phyloP scores from a whole-genome alignment of 2,888 invertebrate genomes.

The Lasioglossum leucozonium region DNA sequence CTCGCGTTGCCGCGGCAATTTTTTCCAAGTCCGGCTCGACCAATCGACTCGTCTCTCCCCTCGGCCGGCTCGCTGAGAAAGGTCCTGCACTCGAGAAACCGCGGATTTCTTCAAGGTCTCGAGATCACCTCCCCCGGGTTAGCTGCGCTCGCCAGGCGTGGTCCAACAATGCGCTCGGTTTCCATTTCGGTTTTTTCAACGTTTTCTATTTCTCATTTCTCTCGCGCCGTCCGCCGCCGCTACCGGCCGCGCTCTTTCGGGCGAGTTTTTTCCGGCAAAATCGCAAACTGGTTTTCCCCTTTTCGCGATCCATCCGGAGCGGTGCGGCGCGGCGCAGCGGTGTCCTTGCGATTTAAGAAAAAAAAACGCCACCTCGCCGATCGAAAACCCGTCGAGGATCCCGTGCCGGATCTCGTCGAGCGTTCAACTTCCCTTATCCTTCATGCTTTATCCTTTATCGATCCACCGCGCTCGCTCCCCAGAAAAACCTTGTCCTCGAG shows the following conservation, averaged over 20 bases:
- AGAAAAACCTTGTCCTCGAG: slow-evolving; percentile 5
- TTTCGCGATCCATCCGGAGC: not conserved
- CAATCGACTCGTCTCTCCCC: slow-evolving; percentile 63
- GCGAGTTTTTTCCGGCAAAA: slow-evolving; percentile 6
- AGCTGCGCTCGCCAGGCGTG: slow-evolving; percentile 14
- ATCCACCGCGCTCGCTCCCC: not conserved
- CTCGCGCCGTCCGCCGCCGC: not conserved
- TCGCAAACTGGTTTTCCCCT: slow-evolving; percentile 44
- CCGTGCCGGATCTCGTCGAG: not conserved
- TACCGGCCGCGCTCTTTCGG: not conserved
- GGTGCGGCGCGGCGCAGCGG: not conserved
- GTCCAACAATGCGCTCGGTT: slow-evolving; percentile 32
- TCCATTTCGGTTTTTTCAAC: slow-evolving; percentile 24
- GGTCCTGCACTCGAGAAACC: slow-evolving; percentile 51
- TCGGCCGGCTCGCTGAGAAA: slow-evolving; percentile 53
- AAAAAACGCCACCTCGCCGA: not conserved
- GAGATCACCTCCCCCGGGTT: not conserved
- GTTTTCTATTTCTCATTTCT: not conserved
- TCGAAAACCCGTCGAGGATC: not conserved
- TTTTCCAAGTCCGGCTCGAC: slow-evolving; percentile 46
- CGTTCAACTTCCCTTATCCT: slow-evolving; percentile 6
- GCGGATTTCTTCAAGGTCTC: slow-evolving; percentile 40
- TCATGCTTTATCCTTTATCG: not conserved
- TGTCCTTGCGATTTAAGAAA: slow-evolving; percentile 20
- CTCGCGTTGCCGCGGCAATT: slow-evolving; percentile 31